These are phyloP conservation scores for Todiramphus saurophagus DNA, from an alignment of 2,113 vertebrate genomes.

Conservation along the genomic window DNA sequence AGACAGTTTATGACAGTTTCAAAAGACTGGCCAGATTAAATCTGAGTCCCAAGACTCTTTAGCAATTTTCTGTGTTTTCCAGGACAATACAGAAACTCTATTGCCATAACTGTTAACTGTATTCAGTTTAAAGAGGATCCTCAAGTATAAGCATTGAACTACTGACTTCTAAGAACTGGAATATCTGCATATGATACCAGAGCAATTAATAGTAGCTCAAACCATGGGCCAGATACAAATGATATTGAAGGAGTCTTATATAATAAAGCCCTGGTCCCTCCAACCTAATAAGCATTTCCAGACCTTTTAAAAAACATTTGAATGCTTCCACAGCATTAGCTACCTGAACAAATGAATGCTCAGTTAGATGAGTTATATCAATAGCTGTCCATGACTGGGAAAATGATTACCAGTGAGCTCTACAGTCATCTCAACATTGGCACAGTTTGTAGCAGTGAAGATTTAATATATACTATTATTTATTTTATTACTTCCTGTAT, in stretches of 20 bases:
- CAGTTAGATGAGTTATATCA: background rate
- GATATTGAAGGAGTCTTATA: background rate
- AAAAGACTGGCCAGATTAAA: background rate
- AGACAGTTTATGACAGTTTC: background rate
- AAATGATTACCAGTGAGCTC: background rate
- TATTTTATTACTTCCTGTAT: background rate
- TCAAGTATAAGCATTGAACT: background rate
- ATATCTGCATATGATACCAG: background rate
- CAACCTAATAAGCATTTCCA: background rate
- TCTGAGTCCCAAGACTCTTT: background rate
- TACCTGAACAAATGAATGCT: background rate
- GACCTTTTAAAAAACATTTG: background rate
- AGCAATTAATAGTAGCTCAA: background rate
- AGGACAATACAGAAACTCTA: background rate
- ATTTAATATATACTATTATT: background rate
- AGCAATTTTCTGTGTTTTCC: background rate
- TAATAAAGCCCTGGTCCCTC: background rate
- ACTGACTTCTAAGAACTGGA: background rate
- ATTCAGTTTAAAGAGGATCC: background rate
- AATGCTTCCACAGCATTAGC: background rate
- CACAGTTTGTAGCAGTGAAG: background rate
- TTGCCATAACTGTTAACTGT: background rate
- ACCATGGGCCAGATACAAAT: background rate
- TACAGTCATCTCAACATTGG: background rate
- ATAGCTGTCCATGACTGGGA: background rate